Percentiles rank a stretch among this genome's conserved stretches.
Conservation (phyloP, 2,888 invertebrate species). For the Meganola albula region DNA sequence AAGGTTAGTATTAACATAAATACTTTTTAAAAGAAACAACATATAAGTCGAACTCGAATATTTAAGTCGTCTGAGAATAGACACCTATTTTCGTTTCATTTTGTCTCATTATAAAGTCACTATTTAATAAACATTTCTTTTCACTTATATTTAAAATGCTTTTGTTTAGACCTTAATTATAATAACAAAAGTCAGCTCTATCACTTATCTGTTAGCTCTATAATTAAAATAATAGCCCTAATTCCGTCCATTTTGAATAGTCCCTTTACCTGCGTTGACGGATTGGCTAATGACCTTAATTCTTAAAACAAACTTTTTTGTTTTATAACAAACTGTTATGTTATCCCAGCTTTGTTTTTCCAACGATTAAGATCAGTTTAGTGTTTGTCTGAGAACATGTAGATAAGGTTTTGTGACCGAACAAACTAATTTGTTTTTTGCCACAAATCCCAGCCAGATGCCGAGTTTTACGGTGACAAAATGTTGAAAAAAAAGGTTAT, state of each 20-base stretch:
- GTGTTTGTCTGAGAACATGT: constrained; percentile 46
- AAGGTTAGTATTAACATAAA: too few relatives aligned
- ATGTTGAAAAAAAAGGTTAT: constrained; percentile 14
- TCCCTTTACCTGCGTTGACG: constrained; percentile 53
- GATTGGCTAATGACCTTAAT: constrained; percentile 58
- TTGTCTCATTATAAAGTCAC: too few relatives aligned
- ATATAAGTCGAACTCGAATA: too few relatives aligned
- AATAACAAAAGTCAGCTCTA: too few relatives aligned
- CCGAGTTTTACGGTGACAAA: constrained; percentile 12
- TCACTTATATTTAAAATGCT: too few relatives aligned
- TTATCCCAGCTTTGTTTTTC: constrained; percentile 44
- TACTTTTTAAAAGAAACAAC: too few relatives aligned
- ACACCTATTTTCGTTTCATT: too few relatives aligned
- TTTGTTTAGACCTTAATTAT: too few relatives aligned
- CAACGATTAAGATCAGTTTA: constrained; percentile 54
- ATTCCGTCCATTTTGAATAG: constrained; percentile 59
- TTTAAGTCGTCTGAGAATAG: too few relatives aligned
- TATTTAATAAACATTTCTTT: too few relatives aligned
- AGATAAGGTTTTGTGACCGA: constrained; percentile 39
- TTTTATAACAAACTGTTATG: constrained; percentile 20
- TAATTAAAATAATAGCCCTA: constrained; percentile 71
- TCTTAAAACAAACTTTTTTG: constrained; percentile 29
- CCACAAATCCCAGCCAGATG: constrained; percentile 15
- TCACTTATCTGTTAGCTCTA: constrained; percentile 65
- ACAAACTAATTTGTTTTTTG: constrained; percentile 40